Evolutionary conservation across 2,113 vertebrate species (phyloP), one percentile per base, ranked within the genome.

Genomic region (Gila orcuttii): DNA sequence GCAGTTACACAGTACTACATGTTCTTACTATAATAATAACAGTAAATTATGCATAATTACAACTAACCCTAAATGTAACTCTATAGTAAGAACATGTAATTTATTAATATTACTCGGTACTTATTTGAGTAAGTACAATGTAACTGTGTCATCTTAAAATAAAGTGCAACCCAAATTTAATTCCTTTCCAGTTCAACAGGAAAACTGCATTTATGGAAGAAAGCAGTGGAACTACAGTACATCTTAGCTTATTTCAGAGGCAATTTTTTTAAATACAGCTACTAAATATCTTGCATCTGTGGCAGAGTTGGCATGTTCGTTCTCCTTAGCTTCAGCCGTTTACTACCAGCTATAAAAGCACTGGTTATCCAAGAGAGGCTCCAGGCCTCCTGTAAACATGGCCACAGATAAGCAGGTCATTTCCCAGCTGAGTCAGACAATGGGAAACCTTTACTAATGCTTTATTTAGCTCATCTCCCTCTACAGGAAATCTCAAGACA

Each of bases 351-450:
- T 28, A 42, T 45, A 5, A 80, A 28, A 80, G 39, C 36, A 47
- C 59, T 80, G 12, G 57, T 17, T 62, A 42, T 47, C n/a, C 25
- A 42, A 45, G 23, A 47, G n/a, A 21, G 39, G 39, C 79, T 80
- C 59, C 9, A 80, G 79, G 47, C 36, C 77, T 45, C n/a, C 39
- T 45, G 79, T 80, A 64, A 80, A 80, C 79, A 66, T 47, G 59
- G 17, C 39, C 39, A 45, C 13, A 80, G 59, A 80, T 80, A 21
- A 80, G 36, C 21, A 62, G 59, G 59, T 28, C 15, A 64, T 80
- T 80, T 64, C 59, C 79, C 59, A 80, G 59, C 59, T 64, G 78
- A 80, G 7, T 28, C 59, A 39, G 77, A 47, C 79, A 64, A 64
- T 80, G n/a, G 57, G 59, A n/a, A 80, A 64, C 39, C 36, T 28